Conservation (phyloP, 2,888 invertebrate species). For the Argyresthia goedartella region DNA sequence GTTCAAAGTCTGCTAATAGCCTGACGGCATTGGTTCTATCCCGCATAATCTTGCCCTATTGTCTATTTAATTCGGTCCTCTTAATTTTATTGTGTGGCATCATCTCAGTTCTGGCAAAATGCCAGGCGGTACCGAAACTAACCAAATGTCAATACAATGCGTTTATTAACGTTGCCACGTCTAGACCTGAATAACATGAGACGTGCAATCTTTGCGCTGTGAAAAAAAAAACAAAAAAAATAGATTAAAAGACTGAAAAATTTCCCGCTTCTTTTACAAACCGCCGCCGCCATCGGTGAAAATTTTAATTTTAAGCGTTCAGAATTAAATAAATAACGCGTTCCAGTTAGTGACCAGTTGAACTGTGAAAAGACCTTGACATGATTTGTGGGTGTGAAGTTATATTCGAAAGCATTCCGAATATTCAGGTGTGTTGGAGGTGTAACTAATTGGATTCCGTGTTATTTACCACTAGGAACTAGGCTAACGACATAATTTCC, state of each 20-base stretch:
- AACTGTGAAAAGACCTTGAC: conserved; percentile 30
- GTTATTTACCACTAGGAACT: no score
- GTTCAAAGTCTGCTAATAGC: no score
- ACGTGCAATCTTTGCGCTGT: no score
- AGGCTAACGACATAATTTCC: no score
- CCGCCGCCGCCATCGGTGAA: no score
- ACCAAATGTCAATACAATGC: conserved; percentile 66
- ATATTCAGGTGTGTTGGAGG: conserved; percentile 24
- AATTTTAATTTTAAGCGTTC: not conserved
- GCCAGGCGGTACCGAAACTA: conserved; percentile 31
- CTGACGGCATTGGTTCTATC: no score
- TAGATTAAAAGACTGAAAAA: no score
- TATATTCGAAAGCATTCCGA: conserved; percentile 29
- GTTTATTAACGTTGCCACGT: not conserved
- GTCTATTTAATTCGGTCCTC: conserved; percentile 47
- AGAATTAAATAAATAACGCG: not conserved
- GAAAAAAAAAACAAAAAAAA: no score
- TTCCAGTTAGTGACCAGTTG: conserved; percentile 15
- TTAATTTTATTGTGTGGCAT: conserved; percentile 48
- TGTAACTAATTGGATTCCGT: conserved; percentile 8
- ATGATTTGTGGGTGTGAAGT: conserved; percentile 28
- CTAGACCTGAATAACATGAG: no score
- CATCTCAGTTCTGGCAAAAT: conserved; percentile 38
- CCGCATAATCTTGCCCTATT: conserved; percentile 21
- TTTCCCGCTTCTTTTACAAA: no score